These are phyloP conservation scores for Megalops cyprinoides DNA, from an alignment of 2,797 vertebrate species.

Conservation along the genomic window DNA sequence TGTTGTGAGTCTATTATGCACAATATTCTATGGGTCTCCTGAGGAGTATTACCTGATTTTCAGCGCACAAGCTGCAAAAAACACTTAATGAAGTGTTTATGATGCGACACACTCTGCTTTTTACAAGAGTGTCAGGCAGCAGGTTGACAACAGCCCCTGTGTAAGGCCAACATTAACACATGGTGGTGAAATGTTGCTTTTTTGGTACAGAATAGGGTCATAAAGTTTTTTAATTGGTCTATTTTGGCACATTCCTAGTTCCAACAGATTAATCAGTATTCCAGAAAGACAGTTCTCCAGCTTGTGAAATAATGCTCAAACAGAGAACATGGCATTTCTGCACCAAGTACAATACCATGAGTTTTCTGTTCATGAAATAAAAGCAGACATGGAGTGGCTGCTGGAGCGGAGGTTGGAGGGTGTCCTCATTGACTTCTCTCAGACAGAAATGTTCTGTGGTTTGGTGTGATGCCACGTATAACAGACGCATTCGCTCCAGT, in stretches of 20 bases:
- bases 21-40: not conserved
- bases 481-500: not conserved
- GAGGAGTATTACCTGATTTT: not conserved
- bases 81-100: not conserved
- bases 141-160: not conserved
- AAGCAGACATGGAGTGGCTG: slow-evolving; percentile 14
- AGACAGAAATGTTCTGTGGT: not conserved
- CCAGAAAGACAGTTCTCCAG: slow-evolving; percentile 18
- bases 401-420: not conserved
- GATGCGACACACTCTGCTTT: not conserved
- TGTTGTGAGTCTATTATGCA: no score
- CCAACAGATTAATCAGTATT: slow-evolving; percentile 10
- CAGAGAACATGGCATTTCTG: no score
- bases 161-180: not conserved
- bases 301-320: slow-evolving; percentile 1
- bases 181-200: not conserved
- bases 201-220: slow-evolving; percentile 4
- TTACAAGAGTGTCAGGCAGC: not conserved
- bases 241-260: not conserved
- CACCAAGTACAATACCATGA: no score
- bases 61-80: not conserved
- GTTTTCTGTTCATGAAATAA: not conserved
- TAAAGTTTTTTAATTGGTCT: slow-evolving; percentile 14
- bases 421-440: not conserved
- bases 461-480: not conserved